Conservation (phyloP, 2,113 vertebrate species). For the Corythoichthys haematopterus region DNA sequence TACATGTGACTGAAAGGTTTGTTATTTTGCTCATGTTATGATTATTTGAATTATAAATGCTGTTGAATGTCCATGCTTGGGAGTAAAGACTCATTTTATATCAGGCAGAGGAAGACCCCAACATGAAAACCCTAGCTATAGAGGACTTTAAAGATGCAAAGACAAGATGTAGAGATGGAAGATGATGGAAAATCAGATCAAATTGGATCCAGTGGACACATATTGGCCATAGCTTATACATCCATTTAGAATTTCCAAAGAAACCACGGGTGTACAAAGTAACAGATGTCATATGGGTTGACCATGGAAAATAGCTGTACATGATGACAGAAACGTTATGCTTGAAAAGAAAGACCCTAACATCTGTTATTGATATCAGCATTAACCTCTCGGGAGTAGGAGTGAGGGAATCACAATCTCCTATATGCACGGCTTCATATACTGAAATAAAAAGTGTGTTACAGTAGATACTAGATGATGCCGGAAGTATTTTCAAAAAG, state of each 20-base stretch:
- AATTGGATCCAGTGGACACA: background rate
- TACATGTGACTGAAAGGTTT: background rate
- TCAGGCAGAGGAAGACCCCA: background rate
- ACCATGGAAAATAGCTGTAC: background rate
- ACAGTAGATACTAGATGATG: background rate
- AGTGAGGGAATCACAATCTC: background rate
- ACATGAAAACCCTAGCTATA: background rate
- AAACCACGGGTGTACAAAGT: conserved; percentile 1
- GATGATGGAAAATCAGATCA: background rate
- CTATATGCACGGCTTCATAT: background rate
- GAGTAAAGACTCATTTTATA: background rate
- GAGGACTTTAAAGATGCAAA: background rate
- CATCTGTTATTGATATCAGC: background rate
- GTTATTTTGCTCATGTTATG: background rate
- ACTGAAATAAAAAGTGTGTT: background rate
- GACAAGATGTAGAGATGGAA: background rate
- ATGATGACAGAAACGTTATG: background rate
- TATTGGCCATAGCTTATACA: background rate
- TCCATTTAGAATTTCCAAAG: background rate
- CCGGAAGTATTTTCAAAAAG: background rate
- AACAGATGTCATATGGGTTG: background rate
- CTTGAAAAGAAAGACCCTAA: background rate
- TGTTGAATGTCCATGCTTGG: background rate
- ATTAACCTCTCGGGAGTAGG: background rate
- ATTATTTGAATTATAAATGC: background rate